Base-by-base conservation (phyloP, 1,140 invertebrate species). In the Coenobita brevimanus region DNA sequence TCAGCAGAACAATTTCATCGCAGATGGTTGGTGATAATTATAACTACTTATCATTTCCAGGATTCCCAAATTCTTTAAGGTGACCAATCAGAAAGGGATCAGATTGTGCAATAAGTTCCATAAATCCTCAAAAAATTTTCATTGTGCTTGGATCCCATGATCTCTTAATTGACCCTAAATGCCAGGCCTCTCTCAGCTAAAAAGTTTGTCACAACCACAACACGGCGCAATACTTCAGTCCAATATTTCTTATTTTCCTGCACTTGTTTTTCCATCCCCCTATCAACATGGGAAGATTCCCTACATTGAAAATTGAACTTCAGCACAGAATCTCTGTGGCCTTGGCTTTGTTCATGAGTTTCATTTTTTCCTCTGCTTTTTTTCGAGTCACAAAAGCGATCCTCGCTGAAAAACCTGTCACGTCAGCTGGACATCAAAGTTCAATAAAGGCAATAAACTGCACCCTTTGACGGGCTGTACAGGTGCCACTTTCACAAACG, bases 1-100 rank as follows among this genome's bases (percentile, higher is more conserved):
- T 75, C 36, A 75, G n/a, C 38, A 76, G 41, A 24, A 76, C 2
- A 76, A 76, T 46, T 76, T 76, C 73, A 24, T 46, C 17, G 24
- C 54, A 76, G 36, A 43, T 76, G 21, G 73, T 76, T 76, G 73
- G 73, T 50, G 73, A 76, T 76, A 76, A 76, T 24, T 76, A 43
- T 76, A 43, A 57, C 54, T 1, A 57, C 54, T n/a, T 57, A 0
- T 1, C n/a, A 57, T 57, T 57, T 57, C 50, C 41, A 46, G 41
- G 73, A 57, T n/a, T n/a, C n/a, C n/a, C n/a, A n/a, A n/a, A n/a
- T n/a, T n/a, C n/a, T n/a, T n/a, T n/a, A n/a, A n/a, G 50, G 21
- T 10, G 60, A 8, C 60, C 60, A 21, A 6, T 64, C 60, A 64
- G 60, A 64, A 64, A 64, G 21, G 60, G 60, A 64, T 64, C 60